These are phyloP conservation scores for Dendrocincla fuliginosa DNA, from an alignment of 2,797 vertebrate species.

Conservation along the genomic window DNA sequence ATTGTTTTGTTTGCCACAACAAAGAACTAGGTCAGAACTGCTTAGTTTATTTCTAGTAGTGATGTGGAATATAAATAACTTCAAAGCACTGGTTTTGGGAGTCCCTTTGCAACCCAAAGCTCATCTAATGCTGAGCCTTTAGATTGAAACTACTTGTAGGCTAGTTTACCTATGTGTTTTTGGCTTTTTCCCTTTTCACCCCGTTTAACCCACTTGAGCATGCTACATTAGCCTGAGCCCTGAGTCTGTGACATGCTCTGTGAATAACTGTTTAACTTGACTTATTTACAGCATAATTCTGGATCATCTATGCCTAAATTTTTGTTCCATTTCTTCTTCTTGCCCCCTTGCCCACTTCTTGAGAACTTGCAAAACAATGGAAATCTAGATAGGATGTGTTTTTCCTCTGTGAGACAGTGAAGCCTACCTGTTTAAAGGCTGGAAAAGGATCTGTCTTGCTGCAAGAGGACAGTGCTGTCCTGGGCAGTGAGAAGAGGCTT, in stretches of 20 bases:
- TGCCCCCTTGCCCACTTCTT: not conserved
- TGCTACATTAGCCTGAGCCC: not conserved
- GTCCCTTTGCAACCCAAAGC: not conserved
- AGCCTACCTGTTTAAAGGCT: not conserved
- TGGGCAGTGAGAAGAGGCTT: not conserved
- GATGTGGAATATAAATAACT: not conserved
- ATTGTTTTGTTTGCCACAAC: not conserved
- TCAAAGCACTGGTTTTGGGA: not conserved
- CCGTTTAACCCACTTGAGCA: not conserved
- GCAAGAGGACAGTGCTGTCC: not conserved
- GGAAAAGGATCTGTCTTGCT: not conserved
- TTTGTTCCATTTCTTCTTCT: not conserved
- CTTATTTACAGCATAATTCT: not conserved
- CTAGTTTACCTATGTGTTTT: not conserved
- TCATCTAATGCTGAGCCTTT: not conserved
- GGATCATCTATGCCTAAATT: not conserved
- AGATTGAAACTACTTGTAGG: not conserved
- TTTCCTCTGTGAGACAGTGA: not conserved
- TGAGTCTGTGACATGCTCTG: not conserved
- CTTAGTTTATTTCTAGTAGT: not conserved
- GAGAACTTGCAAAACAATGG: not conserved
- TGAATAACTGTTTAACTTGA: not conserved
- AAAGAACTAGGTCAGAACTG: not conserved
- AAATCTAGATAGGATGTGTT: not conserved
- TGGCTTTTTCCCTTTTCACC: not conserved